These are phyloP conservation scores for Pelvicachromis taeniatus DNA, from an alignment of 2,113 vertebrate genomes.

Conservation along the genomic window DNA sequence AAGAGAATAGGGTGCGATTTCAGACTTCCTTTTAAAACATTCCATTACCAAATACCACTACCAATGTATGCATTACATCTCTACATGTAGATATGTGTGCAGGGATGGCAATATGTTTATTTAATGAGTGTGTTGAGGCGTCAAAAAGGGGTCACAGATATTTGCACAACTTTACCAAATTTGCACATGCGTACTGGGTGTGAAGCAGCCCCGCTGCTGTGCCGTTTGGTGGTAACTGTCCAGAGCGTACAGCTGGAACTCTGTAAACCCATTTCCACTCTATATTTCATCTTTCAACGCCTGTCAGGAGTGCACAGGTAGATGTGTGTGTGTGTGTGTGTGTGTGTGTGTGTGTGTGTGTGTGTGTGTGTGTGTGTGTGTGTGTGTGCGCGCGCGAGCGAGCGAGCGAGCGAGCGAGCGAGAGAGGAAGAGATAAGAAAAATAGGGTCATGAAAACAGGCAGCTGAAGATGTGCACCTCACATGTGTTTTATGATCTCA, in stretches of 20 bases:
- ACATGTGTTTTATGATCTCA: background rate
- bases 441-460: background rate
- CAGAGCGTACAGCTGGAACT: background rate
- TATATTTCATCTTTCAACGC: slow-evolving; percentile 19
- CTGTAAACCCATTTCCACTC: background rate
- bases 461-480: background rate
- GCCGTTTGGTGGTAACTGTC: background rate
- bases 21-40: background rate
- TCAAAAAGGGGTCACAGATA: background rate
- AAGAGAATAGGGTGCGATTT: background rate
- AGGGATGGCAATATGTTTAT: background rate
- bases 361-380: too few species aligned
- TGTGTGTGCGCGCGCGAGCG: too few species aligned
- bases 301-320: background rate
- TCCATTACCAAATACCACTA: background rate
- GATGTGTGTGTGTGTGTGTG: background rate
- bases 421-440: background rate
- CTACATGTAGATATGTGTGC: background rate
- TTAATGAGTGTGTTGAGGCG: background rate
- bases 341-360: too few species aligned
- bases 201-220: background rate
- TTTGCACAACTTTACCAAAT: background rate
- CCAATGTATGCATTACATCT: background rate
- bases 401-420: background rate
- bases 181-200: background rate